Evolutionary conservation across 2,888 invertebrate genomes (phyloP).

Genomic region (Mycalesis mineus): DNA sequence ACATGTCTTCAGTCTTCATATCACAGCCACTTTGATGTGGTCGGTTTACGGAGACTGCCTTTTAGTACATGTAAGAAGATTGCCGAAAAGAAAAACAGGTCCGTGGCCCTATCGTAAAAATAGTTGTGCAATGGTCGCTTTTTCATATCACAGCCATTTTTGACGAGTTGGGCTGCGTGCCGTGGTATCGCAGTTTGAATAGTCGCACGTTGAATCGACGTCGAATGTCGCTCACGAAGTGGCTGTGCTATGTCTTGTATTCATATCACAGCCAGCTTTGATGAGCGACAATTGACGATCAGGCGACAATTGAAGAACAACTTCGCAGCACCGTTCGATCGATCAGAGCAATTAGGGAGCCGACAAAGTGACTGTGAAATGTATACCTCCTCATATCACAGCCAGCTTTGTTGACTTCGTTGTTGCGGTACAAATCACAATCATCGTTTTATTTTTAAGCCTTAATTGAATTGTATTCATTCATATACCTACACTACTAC

Average conservation of each 20-base stretch:
- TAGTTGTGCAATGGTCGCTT: conserved; percentile 43
- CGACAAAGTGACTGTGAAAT: conserved; percentile 89
- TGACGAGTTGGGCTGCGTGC: conserved; percentile 90
- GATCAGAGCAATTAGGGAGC: conserved; percentile 25
- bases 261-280: conserved; percentile 98
- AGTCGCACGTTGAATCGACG: conserved; percentile 1
- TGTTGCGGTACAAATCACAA: conserved; percentile 20
- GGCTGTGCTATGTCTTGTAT: conserved; percentile 87
- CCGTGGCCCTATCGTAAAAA: conserved; percentile 84
- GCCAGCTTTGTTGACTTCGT: conserved; percentile 89
- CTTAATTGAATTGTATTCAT: no score
- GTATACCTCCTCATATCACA: conserved; percentile 87
- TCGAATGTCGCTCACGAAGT: conserved; percentile 88
- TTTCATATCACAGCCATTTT: conserved; percentile 96
- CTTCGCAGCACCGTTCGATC: background rate
- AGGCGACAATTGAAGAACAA: conserved; percentile 1
- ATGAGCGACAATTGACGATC: conserved; percentile 81
- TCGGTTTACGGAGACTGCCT: conserved; percentile 74
- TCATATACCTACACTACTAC: background rate
- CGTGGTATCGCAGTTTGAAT: background rate
- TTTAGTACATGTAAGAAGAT: conserved; percentile 1
- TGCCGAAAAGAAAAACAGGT: conserved; percentile 17
- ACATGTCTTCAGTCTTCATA: conserved; percentile 83
- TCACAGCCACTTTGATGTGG: conserved; percentile 99
- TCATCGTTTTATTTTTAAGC: background rate